Evolutionary conservation across 2,888 invertebrate species (phyloP).

Genomic region (Pasiphila rectangulata): DNA sequence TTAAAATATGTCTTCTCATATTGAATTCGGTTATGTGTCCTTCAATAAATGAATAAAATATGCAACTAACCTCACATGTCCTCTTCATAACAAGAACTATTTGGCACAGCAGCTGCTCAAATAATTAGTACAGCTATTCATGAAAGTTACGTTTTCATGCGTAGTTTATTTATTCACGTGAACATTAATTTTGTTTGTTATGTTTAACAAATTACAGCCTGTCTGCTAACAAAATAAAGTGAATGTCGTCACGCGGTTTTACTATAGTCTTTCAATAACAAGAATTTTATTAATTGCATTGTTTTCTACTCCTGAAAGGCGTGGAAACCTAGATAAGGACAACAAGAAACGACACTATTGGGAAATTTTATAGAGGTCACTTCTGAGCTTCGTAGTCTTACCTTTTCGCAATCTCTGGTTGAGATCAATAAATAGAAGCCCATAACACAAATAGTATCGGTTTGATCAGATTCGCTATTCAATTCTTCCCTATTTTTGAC

Average conservation of each 20-base stretch:
- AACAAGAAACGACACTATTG: neutral
- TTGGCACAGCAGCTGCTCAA: neutral
- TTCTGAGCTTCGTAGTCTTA: neutral
- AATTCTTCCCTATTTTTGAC: neutral
- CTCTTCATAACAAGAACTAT: neutral
- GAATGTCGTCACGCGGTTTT: too few species aligned
- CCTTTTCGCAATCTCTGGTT: neutral
- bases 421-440: neutral
- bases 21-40: neutral
- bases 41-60: neutral
- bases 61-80: neutral
- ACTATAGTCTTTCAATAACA: too few species aligned
- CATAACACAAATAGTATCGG: neutral
- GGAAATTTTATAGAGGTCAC: neutral
- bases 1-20: conserved; percentile 1
- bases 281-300: too few species aligned
- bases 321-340: conserved; percentile 1
- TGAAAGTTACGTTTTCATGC: neutral
- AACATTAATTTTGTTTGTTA: too few species aligned
- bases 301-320: too few species aligned
- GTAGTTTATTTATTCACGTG: neutral
- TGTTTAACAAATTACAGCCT: too few species aligned
- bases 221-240: too few species aligned
- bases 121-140: neutral
- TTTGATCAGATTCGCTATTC: conserved; percentile 1